phyloP scores from a whole-genome alignment of 2,113 vertebrate species.

The Dolichotis patagonum region DNA sequence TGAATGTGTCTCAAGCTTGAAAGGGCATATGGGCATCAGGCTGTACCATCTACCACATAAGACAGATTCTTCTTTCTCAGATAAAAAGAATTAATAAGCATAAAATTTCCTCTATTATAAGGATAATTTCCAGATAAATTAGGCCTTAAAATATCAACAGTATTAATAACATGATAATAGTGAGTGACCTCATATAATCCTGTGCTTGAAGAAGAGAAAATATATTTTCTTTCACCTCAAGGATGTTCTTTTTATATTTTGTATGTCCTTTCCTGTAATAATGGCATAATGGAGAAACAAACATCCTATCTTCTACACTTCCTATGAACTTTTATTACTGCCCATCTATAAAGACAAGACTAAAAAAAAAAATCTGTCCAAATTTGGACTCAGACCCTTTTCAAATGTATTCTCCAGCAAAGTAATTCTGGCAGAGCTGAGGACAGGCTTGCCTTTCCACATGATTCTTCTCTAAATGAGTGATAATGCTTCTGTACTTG shows the following conservation, averaged over 20 bases:
- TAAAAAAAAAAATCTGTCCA: background rate
- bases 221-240: background rate
- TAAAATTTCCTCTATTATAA: background rate
- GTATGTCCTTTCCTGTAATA: background rate
- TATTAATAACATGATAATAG: slow-evolving; percentile 22
- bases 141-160: slow-evolving; percentile 1
- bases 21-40: background rate
- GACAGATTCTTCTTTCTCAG: slow-evolving; percentile 28
- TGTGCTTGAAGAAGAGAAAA: background rate
- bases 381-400: background rate
- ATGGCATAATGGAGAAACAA: background rate
- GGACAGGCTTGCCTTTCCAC: background rate
- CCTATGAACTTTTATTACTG: background rate
- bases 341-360: background rate
- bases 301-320: slow-evolving; percentile 12
- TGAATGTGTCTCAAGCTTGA: background rate
- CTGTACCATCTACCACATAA: background rate
- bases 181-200: slow-evolving; percentile 1
- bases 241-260: slow-evolving; percentile 46
- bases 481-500: background rate
- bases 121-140: slow-evolving; percentile 3
- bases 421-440: background rate
- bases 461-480: background rate
- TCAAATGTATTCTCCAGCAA: background rate
- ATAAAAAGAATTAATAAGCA: slow-evolving; percentile 11